Percentiles rank a stretch among this genome's conserved stretches.
These are phyloP conservation scores for Sinonovacula constricta DNA, from an alignment of 1,140 invertebrate species.

Conservation along the genomic window DNA sequence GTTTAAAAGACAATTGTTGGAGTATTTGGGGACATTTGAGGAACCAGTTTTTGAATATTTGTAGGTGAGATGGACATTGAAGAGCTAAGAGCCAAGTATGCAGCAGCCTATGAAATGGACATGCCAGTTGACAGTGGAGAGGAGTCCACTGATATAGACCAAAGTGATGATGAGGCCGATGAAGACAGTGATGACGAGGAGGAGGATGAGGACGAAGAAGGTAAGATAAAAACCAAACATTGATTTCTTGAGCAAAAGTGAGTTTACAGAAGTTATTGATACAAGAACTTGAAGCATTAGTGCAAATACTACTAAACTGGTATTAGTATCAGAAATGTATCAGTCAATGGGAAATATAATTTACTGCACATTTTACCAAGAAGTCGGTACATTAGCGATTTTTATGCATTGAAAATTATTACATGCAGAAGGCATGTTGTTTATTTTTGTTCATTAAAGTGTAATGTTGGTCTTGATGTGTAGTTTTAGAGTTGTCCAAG, in stretches of 20 bases:
- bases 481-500: neutral
- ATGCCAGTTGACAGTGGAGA: slow-evolving; percentile 70
- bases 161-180: slow-evolving; percentile 61
- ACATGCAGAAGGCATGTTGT: no score
- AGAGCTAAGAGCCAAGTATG: slow-evolving; percentile 87
- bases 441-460: no score
- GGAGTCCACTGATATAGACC: slow-evolving; percentile 54
- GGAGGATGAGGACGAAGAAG: slow-evolving; percentile 54
- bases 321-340: no score
- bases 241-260: slow-evolving; percentile 2
- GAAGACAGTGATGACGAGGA: no score
- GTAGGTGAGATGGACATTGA: slow-evolving; percentile 90
- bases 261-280: neutral
- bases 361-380: no score
- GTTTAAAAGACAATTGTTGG: no score
- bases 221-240: no score
- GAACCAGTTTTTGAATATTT: slow-evolving; percentile 3
- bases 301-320: no score
- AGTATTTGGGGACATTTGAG: neutral
- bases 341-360: no score
- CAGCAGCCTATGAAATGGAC: slow-evolving; percentile 74
- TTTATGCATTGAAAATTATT: no score
- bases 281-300: no score
- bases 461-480: neutral
- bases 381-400: no score